Conservation (phyloP, 2,797 vertebrate genomes). For the Sebastes cheni region DNA sequence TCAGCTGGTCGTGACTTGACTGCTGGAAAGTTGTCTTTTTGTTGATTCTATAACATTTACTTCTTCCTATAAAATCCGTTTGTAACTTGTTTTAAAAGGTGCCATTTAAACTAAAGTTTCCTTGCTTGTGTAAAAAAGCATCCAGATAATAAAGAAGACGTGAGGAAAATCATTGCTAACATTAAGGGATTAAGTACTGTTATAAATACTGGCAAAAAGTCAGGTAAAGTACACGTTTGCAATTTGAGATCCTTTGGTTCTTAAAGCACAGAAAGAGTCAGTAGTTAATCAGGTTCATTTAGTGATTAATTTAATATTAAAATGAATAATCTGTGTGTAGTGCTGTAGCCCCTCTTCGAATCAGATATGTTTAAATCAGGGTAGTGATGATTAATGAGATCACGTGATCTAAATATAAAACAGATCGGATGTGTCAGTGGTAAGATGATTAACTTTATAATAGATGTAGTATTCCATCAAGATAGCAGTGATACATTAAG, state of each 20-base stretch:
- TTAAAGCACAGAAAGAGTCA: background rate
- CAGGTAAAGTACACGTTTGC: background rate
- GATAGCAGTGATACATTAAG: background rate
- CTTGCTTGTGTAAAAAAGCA: background rate
- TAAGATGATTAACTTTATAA: background rate
- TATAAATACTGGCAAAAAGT: background rate
- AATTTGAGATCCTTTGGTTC: background rate
- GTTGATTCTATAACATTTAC: background rate
- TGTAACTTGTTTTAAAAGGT: background rate
- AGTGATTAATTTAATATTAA: too few species aligned
- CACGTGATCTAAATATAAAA: too few species aligned
- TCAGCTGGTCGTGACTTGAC: background rate
- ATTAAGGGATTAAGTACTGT: background rate
- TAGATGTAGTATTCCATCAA: background rate
- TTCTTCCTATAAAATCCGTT: background rate
- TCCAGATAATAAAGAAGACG: background rate
- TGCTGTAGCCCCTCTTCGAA: too few species aligned
- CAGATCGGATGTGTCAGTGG: too few species aligned
- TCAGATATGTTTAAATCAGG: too few species aligned
- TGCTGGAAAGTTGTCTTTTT: background rate
- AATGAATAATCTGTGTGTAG: too few species aligned
- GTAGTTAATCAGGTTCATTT: background rate
- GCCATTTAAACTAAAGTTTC: background rate
- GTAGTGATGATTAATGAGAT: background rate
- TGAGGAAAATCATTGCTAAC: background rate